Percentiles rank a stretch among this genome's conserved stretches.
Conservation (phyloP, 2,888 invertebrate species). For the Gastrophysa polygoni region DNA sequence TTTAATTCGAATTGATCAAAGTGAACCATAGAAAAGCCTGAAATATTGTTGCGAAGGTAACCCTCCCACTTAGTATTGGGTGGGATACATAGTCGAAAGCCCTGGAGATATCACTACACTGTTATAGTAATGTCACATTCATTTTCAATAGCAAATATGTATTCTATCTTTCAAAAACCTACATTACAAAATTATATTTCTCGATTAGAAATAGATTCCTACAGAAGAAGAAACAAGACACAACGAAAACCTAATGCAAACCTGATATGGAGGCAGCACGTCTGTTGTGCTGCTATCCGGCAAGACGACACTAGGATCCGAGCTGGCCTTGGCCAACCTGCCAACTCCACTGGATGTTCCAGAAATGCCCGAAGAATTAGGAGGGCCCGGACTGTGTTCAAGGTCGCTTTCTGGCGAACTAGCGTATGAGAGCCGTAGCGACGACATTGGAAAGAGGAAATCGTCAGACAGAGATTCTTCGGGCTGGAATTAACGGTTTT, state of each 20-base stretch:
- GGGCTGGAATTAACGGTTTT: slow-evolving; percentile 68
- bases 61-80: no score
- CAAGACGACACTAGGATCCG: slow-evolving; percentile 94
- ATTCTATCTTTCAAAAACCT: no score
- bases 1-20: no score
- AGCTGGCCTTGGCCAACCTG: slow-evolving; percentile 77
- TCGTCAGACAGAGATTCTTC: slow-evolving; percentile 97
- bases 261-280: slow-evolving; percentile 87
- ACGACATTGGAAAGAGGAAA: slow-evolving; percentile 98
- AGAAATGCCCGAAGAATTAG: slow-evolving; percentile 63
- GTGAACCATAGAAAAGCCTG: no score
- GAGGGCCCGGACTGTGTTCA: slow-evolving; percentile 81
- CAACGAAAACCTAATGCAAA: slow-evolving; percentile 60
- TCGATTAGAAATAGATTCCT: no score
- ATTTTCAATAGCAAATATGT: no score
- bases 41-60: no score
- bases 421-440: slow-evolving; percentile 91
- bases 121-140: no score
- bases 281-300: slow-evolving; percentile 80
- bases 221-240: no score
- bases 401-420: slow-evolving; percentile 96
- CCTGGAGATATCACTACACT: no score
- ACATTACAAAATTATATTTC: no score
- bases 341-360: slow-evolving; percentile 62
- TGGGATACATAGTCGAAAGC: no score